phyloP scores from a whole-genome alignment of 2,888 invertebrate genomes.

The Xylocampa areola region DNA sequence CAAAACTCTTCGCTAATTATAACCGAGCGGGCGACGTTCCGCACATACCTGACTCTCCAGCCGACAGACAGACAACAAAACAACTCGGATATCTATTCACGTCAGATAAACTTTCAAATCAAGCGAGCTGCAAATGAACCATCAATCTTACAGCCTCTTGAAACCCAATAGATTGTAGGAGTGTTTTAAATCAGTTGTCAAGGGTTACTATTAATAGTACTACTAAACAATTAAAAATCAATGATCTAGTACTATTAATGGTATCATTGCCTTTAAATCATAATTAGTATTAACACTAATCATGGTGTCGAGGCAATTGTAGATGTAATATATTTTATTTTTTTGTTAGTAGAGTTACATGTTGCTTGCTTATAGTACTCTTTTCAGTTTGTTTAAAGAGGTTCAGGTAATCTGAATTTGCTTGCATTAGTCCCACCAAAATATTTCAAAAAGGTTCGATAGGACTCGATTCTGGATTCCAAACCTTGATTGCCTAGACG shows the following conservation, averaged over 20 bases:
- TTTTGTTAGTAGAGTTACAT: no score
- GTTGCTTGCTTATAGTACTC: no score
- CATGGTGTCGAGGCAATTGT: conserved; percentile 14
- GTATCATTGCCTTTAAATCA: no score
- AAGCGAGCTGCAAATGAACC: conserved; percentile 56
- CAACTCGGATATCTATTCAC: conserved; percentile 66
- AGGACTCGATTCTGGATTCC: not conserved
- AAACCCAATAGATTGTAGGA: conserved; percentile 43
- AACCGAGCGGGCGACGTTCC: conserved; percentile 73
- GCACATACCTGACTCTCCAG: conserved; percentile 66
- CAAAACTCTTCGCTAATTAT: conserved; percentile 79
- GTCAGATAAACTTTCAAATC: conserved; percentile 60
- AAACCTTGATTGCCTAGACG: not conserved
- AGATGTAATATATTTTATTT: conserved; percentile 8
- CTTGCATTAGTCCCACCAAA: conserved; percentile 1
- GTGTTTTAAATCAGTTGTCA: conserved; percentile 57
- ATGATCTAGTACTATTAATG: no score
- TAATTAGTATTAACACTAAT: conserved; percentile 36
- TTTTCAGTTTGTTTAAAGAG: no score
- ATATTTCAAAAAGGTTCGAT: conserved; percentile 11
- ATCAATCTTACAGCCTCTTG: conserved; percentile 60
- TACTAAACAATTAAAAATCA: no score
- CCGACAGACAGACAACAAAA: conserved; percentile 64
- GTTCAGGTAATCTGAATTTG: not conserved
- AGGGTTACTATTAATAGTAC: conserved; percentile 45